phyloP scores from a whole-genome alignment of 2,113 vertebrate species.

The Trinectes maculatus region DNA sequence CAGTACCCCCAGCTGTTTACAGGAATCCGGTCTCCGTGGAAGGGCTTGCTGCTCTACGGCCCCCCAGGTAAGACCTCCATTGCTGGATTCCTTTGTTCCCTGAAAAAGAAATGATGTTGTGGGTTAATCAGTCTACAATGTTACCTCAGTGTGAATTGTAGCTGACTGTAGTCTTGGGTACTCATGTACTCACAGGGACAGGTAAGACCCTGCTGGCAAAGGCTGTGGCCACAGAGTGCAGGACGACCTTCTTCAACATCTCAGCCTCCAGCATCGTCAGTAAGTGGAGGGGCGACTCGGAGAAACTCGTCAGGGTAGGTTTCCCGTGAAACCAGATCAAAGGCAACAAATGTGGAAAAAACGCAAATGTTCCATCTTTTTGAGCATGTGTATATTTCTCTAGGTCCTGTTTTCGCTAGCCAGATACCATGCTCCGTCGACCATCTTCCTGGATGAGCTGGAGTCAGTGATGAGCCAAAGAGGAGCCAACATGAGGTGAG shows the following conservation, averaged over 20 bases:
- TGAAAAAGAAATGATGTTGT: too few species aligned
- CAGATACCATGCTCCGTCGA: slow-evolving; percentile 95
- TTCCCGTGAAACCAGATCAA: background rate
- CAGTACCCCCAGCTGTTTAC: slow-evolving; percentile 96
- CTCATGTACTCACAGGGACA: slow-evolving; percentile 81
- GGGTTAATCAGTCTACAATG: too few species aligned
- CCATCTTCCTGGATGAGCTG: slow-evolving; percentile 97
- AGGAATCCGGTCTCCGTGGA: slow-evolving; percentile 96
- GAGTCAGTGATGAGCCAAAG: slow-evolving; percentile 98
- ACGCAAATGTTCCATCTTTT: background rate
- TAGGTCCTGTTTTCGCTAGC: slow-evolving; percentile 97
- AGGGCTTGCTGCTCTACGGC: slow-evolving; percentile 92
- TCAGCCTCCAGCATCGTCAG: slow-evolving; percentile 97
- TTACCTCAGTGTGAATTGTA: background rate
- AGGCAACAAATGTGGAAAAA: background rate
- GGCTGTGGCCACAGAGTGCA: slow-evolving; percentile 96
- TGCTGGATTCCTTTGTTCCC: background rate
- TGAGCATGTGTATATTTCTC: background rate
- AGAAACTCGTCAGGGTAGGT: slow-evolving; percentile 94
- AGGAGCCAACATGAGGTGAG: slow-evolving; percentile 86
- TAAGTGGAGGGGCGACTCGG: slow-evolving; percentile 98
- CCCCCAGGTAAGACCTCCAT: slow-evolving; percentile 86
- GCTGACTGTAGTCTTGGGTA: background rate
- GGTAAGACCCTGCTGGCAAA: slow-evolving; percentile 97
- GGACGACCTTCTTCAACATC: slow-evolving; percentile 98